phyloP scores from a whole-genome alignment of 1,140 invertebrate species.

The Apis dorsata region DNA sequence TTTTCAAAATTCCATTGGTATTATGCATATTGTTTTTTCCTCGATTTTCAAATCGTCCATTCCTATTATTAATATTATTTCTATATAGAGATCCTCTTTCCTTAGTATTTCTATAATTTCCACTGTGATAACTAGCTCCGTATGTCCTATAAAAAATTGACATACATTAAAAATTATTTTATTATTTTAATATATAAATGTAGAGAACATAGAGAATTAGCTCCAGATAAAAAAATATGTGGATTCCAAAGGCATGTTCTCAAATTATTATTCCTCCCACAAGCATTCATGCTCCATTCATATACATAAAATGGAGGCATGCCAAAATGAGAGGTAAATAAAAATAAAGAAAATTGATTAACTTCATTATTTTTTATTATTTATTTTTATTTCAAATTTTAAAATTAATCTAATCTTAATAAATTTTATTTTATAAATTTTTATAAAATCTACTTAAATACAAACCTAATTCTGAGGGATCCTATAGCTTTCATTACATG shows the following conservation, averaged over 20 bases:
- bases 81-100: slow-evolving; percentile 68
- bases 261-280: slow-evolving; percentile 83
- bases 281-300: slow-evolving; percentile 86
- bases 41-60: slow-evolving; percentile 74
- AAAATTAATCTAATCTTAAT: neutral
- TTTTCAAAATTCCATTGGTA: slow-evolving; percentile 85
- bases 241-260: slow-evolving; percentile 88
- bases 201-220: slow-evolving; percentile 86
- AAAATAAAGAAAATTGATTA: neutral
- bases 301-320: slow-evolving; percentile 83
- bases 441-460: slow-evolving; percentile 35
- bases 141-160: slow-evolving; percentile 71
- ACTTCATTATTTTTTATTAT: too few relatives aligned
- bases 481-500: slow-evolving; percentile 59
- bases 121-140: slow-evolving; percentile 67
- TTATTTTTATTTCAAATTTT: neutral
- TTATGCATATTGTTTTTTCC: slow-evolving; percentile 68
- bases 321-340: slow-evolving; percentile 84
- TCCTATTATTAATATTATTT: slow-evolving; percentile 67
- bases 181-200: slow-evolving; percentile 67
- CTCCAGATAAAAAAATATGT: slow-evolving; percentile 84
- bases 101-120: slow-evolving; percentile 68
- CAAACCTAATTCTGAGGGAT: slow-evolving; percentile 66
- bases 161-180: neutral
- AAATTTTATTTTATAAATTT: rapidly evolving